A percentile compares a stretch with the other conserved stretches of the same genome.
Evolutionary conservation across 2,113 vertebrate genomes (phyloP).

Genomic region (Brachyistius frenatus): DNA sequence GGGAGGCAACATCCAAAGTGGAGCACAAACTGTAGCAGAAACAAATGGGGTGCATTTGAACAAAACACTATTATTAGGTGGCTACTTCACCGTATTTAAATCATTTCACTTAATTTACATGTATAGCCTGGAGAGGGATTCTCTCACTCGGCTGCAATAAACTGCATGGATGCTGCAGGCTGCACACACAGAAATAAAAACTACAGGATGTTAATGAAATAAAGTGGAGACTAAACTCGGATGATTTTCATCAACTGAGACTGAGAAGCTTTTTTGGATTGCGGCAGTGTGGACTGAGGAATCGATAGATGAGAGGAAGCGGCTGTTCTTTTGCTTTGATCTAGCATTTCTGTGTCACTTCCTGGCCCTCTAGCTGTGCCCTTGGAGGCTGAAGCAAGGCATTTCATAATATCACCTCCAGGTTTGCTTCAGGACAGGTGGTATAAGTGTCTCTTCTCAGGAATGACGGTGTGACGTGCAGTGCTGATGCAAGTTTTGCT

Average conservation of each 20-base stretch:
- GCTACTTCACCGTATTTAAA: constrained; percentile 10
- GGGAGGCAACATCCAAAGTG: constrained; percentile 13
- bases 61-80: constrained; percentile 36
- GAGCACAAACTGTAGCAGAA: constrained; percentile 11
- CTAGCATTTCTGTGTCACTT: constrained; percentile 1
- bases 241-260: constrained; percentile 13
- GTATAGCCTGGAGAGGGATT: not conserved
- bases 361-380: constrained; percentile 5
- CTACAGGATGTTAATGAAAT: constrained; percentile 1
- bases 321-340: constrained; percentile 19
- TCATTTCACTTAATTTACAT: constrained; percentile 25
- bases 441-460: constrained; percentile 48
- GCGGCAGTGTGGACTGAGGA: too few relatives aligned
- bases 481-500: not conserved
- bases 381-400: constrained; percentile 1
- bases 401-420: constrained; percentile 45
- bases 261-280: not conserved
- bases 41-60: constrained; percentile 33
- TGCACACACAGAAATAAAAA: constrained; percentile 7
- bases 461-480: constrained; percentile 14
- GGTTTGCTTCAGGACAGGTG: constrained; percentile 47
- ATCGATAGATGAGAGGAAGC: too few relatives aligned
- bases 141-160: not conserved
- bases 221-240: not conserved
- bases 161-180: constrained; percentile 3